A percentile compares a stretch with the other conserved stretches of the same genome.
These are phyloP conservation scores for Habrosyne pyritoides DNA, from an alignment of 2,888 invertebrate species.

Conservation along the genomic window DNA sequence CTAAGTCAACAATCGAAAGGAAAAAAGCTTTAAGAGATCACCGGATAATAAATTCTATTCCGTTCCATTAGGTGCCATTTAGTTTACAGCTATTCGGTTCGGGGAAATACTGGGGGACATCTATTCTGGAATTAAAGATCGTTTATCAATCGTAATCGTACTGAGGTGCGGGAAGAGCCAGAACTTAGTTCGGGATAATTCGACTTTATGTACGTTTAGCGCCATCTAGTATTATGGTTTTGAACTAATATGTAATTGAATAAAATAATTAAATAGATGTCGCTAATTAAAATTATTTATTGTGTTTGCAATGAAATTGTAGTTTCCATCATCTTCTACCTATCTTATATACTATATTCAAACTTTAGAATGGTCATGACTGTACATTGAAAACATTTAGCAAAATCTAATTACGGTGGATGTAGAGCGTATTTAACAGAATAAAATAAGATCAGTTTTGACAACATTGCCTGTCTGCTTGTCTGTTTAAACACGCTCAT, in stretches of 20 bases:
- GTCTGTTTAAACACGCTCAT: too few relatives aligned
- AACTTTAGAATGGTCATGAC: too few relatives aligned
- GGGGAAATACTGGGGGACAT: conserved; percentile 6
- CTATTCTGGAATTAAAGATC: conserved; percentile 11
- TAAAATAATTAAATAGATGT: neutral
- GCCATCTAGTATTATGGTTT: conserved; percentile 1
- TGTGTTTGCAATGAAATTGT: neutral
- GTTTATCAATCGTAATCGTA: conserved; percentile 9
- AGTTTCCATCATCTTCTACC: too few relatives aligned
- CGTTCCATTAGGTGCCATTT: conserved; percentile 10
- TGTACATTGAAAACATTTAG: too few relatives aligned
- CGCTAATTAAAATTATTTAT: neutral
- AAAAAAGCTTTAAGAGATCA: neutral
- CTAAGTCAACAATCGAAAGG: conserved; percentile 6
- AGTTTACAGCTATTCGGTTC: conserved; percentile 9
- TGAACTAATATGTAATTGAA: neutral
- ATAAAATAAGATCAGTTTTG: too few relatives aligned
- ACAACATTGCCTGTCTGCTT: too few relatives aligned
- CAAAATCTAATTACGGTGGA: too few relatives aligned
- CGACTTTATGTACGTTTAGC: neutral
- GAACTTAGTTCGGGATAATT: neutral
- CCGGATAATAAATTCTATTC: conserved; percentile 9
- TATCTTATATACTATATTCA: too few relatives aligned
- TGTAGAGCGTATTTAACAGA: too few relatives aligned
- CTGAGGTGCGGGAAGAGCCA: conserved; percentile 3